Percentiles rank a stretch among this genome's conserved stretches.
Conservation (phyloP, 2,888 invertebrate species). For the Pasiphila rectangulata region DNA sequence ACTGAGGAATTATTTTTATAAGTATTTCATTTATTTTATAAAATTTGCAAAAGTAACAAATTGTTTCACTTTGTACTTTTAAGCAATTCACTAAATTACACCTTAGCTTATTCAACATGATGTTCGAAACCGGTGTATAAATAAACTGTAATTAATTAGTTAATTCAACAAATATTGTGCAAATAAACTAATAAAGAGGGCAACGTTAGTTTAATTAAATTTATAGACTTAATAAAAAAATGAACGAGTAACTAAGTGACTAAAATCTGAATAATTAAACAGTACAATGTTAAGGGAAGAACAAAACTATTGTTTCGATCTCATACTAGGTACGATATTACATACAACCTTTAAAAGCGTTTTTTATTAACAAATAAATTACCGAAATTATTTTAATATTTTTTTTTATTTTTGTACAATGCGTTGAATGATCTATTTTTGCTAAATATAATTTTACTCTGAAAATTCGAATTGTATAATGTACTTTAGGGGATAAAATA, state of each 20-base stretch:
- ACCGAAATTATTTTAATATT: slow-evolving; percentile 24
- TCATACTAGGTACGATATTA: slow-evolving; percentile 35
- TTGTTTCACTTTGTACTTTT: slow-evolving; percentile 84
- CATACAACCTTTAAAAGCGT: slow-evolving; percentile 63
- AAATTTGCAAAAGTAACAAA: slow-evolving; percentile 88
- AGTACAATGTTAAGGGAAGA: slow-evolving; percentile 37
- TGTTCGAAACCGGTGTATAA: slow-evolving; percentile 70
- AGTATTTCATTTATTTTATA: slow-evolving; percentile 79
- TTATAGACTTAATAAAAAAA: slow-evolving; percentile 56
- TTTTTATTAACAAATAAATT: slow-evolving; percentile 20
- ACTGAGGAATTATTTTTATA: slow-evolving; percentile 63
- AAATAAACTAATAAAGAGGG: slow-evolving; percentile 79
- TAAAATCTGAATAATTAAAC: slow-evolving; percentile 77
- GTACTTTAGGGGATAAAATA: slow-evolving; percentile 44
- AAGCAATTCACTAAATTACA: slow-evolving; percentile 84
- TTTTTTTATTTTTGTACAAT: slow-evolving; percentile 27
- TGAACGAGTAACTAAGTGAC: slow-evolving; percentile 73
- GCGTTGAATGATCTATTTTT: slow-evolving; percentile 39
- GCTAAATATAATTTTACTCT: slow-evolving; percentile 36
- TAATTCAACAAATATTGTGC: slow-evolving; percentile 77
- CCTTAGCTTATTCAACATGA: slow-evolving; percentile 74
- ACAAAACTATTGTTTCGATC: slow-evolving; percentile 43
- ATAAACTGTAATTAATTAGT: slow-evolving; percentile 76
- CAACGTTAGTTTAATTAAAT: slow-evolving; percentile 75
- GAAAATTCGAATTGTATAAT: slow-evolving; percentile 41